Evolutionary conservation across 2,888 invertebrate genomes (phyloP).

Genomic region (Hermodice carunculata): DNA sequence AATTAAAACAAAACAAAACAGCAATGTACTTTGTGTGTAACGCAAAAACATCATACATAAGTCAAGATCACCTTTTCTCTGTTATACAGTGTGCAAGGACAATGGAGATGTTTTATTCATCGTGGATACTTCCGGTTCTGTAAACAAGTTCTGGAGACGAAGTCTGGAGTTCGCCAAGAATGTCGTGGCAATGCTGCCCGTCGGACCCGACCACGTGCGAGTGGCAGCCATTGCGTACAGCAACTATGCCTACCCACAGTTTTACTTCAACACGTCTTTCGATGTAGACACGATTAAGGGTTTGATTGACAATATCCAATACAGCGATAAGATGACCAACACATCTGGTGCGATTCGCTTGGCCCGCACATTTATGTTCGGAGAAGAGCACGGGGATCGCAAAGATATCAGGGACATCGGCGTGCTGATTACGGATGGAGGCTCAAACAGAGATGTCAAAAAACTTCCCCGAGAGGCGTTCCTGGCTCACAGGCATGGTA

Average conservation of each 20-base stretch:
- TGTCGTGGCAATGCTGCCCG: conserved; percentile 33
- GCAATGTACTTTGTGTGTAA: too few relatives aligned
- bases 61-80: too few relatives aligned
- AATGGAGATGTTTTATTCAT: conserved; percentile 44
- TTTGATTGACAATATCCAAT: background rate
- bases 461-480: conserved; percentile 11
- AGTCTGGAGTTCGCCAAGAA: conserved; percentile 48
- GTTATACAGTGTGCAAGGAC: conserved; percentile 18
- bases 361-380: conserved; percentile 2
- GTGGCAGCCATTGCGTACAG: conserved; percentile 18
- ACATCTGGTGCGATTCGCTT: conserved; percentile 15
- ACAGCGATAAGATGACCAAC: conserved; percentile 13
- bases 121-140: conserved; percentile 52
- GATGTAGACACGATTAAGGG: background rate
- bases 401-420: conserved; percentile 32
- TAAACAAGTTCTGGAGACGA: conserved; percentile 45
- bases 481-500: conserved; percentile 43
- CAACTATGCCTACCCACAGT: conserved; percentile 18
- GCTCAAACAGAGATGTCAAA: conserved; percentile 18
- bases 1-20: too few relatives aligned
- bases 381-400: background rate
- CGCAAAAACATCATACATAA: too few relatives aligned
- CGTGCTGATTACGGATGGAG: conserved; percentile 39
- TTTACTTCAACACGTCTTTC: conserved; percentile 2
- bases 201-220: conserved; percentile 10